Evolutionary conservation across 2,113 vertebrate species (phyloP).

Genomic region (Ia io): DNA sequence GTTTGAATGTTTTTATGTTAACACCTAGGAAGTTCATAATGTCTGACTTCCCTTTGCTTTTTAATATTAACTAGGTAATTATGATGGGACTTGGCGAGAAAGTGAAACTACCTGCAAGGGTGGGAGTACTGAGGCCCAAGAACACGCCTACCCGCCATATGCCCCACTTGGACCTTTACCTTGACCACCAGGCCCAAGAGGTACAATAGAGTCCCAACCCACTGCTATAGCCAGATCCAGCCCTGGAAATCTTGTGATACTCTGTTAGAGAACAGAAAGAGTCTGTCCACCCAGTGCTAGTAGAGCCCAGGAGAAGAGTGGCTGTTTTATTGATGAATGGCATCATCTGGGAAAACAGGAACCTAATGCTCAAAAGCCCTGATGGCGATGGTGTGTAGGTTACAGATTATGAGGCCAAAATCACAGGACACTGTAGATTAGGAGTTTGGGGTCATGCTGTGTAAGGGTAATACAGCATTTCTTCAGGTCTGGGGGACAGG

Average conservation of each 20-base stretch:
- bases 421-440: background rate
- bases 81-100: background rate
- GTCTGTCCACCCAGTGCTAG: background rate
- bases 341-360: background rate
- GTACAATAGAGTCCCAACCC: too few relatives aligned
- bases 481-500: background rate
- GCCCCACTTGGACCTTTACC: background rate
- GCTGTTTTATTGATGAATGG: background rate
- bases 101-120: background rate
- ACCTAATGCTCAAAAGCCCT: background rate
- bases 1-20: too few relatives aligned
- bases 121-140: rapidly evolving
- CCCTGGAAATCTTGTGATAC: background rate
- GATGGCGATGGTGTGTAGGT: background rate
- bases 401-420: background rate
- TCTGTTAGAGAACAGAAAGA: background rate
- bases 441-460: background rate
- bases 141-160: rapidly evolving
- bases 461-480: background rate
- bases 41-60: too few relatives aligned
- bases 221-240: background rate
- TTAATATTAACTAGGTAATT: background rate
- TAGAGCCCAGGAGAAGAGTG: background rate
- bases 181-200: background rate
- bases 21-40: too few relatives aligned